Evolutionary conservation across 2,888 invertebrate genomes (phyloP), one percentile per base, ranked within the genome.

Genomic region (Branchinecta sandiegonensis): DNA sequence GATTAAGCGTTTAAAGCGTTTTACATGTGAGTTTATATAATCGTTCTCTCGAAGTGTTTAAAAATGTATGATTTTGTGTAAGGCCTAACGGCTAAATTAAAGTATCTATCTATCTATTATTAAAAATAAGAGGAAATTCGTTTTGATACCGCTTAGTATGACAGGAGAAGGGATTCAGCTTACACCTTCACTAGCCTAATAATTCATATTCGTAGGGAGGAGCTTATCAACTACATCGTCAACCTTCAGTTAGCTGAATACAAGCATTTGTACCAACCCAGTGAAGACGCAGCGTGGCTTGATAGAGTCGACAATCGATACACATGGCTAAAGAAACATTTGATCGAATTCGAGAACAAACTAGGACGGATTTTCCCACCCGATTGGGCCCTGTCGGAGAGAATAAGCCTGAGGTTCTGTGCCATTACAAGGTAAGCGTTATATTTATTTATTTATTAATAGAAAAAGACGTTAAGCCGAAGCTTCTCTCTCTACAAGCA

Each of bases 221-320:
- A 94, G 67, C 79, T 96, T 67, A 81, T 96, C 1, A 84, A 86
- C 71, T 97, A 96, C 95, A 94, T 96, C 79, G 86, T 94, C 8
- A 81, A 82, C 65, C 81, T 85, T 66, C 94, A 95, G 76, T 79
- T 94, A 50, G 86, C 91, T 78, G 99, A 99, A 77, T 99, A 99
- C 78, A 82, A 84, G 68, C 93, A 95, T 74, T 81, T 99, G 69
- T 99, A 96, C 80, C 89, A 93, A 67, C 87, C 92, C 74, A 92
- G 91, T 75, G 95, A 99, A 78, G 96, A 97, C 77, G 88, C 87
- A 66, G 94, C 96, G 1, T 99, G 99, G 97, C 78, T 99, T 70
- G 90, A 95, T 75, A 93, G 79, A 75, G 88, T 99, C 68, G 94
- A 95, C 76, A 87, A 89, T 70, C 83, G 94, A 67, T 93, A 90